phyloP scores from a whole-genome alignment of 1,140 invertebrate species.

The Trachymyrmex septentrionalis region DNA sequence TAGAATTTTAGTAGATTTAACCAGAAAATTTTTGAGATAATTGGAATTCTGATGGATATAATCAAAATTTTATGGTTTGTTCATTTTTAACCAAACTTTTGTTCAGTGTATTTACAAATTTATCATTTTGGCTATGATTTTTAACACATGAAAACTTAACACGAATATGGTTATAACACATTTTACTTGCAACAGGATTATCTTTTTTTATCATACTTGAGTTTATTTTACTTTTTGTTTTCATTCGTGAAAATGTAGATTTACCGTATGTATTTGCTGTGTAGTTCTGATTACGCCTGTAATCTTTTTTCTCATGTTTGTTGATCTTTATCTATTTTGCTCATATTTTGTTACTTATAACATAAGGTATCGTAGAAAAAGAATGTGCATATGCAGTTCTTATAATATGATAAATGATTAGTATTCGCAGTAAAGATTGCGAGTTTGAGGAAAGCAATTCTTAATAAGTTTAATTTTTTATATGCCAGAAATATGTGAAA shows the following conservation, averaged over 20 bases:
- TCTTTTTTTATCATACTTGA: neutral
- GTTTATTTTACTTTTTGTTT: neutral
- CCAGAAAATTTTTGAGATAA: no score
- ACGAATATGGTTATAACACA: neutral
- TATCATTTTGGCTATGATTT: neutral
- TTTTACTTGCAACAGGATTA: neutral
- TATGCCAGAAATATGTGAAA: neutral
- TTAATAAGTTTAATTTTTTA: neutral
- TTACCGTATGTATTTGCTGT: neutral
- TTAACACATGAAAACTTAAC: neutral
- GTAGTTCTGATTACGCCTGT: neutral
- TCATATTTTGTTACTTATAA: neutral
- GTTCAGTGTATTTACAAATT: neutral
- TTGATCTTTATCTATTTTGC: no score
- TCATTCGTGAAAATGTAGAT: neutral
- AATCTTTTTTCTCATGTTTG: conserved; percentile 2
- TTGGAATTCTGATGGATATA: no score
- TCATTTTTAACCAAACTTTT: no score
- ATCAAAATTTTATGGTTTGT: no score
- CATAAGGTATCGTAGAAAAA: no score
- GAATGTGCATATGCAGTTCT: no score
- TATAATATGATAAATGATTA: neutral
- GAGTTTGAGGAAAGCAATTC: neutral
- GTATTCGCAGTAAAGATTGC: neutral
- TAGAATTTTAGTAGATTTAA: no score